Percentiles rank a stretch among this genome's conserved stretches.
These are phyloP conservation scores for Elephas maximus DNA, from an alignment of 2,113 vertebrate species.

Conservation along the genomic window DNA sequence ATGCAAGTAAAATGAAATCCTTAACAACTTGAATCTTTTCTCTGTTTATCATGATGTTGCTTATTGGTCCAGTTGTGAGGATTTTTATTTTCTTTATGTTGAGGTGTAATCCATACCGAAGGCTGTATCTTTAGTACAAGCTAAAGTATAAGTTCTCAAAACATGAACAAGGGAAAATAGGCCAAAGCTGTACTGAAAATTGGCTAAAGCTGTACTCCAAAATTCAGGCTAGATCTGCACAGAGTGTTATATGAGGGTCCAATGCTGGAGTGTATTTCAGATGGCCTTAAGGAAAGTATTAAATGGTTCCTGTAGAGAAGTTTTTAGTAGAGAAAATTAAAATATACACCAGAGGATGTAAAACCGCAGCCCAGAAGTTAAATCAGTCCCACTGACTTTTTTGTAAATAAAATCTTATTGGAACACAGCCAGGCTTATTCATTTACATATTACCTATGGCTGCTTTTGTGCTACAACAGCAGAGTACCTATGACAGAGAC, in stretches of 20 bases:
- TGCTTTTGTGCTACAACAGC: background rate
- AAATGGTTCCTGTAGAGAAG: background rate
- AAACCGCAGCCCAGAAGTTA: background rate
- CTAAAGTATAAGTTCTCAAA: background rate
- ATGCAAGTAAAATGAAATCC: too few relatives aligned
- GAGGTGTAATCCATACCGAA: too few relatives aligned
- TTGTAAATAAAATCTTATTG: background rate
- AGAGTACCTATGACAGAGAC: background rate
- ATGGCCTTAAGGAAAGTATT: background rate
- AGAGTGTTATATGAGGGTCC: background rate
- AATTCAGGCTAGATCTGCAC: background rate
- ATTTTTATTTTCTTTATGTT: too few relatives aligned
- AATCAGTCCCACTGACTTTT: background rate
- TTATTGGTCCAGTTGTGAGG: too few relatives aligned
- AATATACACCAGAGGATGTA: background rate
- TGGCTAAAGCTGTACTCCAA: background rate
- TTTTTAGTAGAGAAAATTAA: slow-evolving; percentile 17
- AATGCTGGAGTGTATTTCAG: background rate
- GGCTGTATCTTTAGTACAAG: background rate
- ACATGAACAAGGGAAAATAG: background rate
- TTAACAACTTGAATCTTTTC: too few relatives aligned
- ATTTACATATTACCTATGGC: background rate
- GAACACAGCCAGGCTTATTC: background rate
- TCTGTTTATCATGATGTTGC: too few relatives aligned
- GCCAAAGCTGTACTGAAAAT: background rate